These are phyloP conservation scores for Stramonita haemastoma DNA, from an alignment of 2,888 invertebrate genomes.

Conservation along the genomic window DNA sequence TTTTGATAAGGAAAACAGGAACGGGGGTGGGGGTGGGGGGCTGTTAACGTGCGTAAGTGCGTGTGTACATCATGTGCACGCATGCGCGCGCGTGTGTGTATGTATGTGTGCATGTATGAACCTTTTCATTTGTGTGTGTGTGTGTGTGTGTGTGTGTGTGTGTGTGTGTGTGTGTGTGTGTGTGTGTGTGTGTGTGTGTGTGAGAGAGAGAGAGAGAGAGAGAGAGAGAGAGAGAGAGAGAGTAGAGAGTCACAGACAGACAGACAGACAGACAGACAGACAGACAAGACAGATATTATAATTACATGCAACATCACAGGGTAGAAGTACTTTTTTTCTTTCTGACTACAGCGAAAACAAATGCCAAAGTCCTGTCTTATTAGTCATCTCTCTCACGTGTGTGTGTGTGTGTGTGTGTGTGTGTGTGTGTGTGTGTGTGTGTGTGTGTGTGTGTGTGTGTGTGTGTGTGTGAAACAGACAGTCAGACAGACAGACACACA, in stretches of 20 bases:
- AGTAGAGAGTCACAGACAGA: not conserved
- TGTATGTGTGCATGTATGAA: not conserved
- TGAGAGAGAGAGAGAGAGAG: not conserved
- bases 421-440: no score
- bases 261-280: not conserved
- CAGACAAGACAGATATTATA: no score
- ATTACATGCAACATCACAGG: no score
- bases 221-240: not conserved
- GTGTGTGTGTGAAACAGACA: no score
- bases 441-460: no score
- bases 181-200: not conserved
- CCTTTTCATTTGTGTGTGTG: not conserved
- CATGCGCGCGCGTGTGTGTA: not conserved
- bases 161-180: slow-evolving; percentile 4
- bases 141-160: not conserved
- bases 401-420: not conserved
- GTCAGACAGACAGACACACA: no score
- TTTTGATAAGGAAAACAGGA: not conserved
- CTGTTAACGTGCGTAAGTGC: not conserved
- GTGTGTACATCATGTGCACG: not conserved
- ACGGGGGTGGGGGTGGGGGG: no score
- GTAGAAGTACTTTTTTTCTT: no score
- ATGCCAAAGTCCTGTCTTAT: no score
- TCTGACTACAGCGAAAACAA: no score
- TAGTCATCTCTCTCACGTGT: no score